Base-by-base conservation (phyloP, 2,113 vertebrate species). In the Jacana jacana region DNA sequence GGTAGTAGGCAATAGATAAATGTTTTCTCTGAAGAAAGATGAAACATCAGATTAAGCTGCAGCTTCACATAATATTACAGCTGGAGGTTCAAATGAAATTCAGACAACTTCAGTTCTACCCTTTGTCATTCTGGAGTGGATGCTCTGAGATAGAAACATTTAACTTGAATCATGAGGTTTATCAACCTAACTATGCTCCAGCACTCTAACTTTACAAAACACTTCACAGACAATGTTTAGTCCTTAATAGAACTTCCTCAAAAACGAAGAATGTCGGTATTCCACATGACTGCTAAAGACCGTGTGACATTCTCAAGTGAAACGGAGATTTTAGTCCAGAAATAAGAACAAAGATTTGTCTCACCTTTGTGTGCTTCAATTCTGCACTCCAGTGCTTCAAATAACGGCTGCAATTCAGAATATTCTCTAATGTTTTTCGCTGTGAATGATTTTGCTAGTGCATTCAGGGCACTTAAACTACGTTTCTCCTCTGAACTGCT, bases 381-480 rank as follows among this genome's bases (percentile, higher is more conserved):
- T 81, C 63, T 27, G 12, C 48, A 49, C 64, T 82, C 81, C 73
- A 69, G 48, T 78, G 61, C 65, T 84, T 86, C 95, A 91, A 68
- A 72, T 58, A 91, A 90, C 54, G 39, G 46, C 82, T 48, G 49
- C 73, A 94, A 64, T 93, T 95, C 5, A 18, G 76, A 84, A 93
- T 86, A 91, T 73, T 94, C 58, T 88, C 73, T 81, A 57, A 88
- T 35, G 66, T 61, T 86, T 91, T 91, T 95, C 54, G 13, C 55
- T 78, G 52, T 75, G 75, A 87, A 92, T 90, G 31, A 88, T 92
- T 95, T 93, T 54, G 28, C 55, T 68, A 33, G 20, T 6, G 2
- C 37, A 66, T 61, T 90, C 92, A 83, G 68, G 79, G 89, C 86
- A 92, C 89, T 97, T 95, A 92, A 92, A 88, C 48, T n/a, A 27